A percentile compares a stretch with the other conserved stretches of the same genome.
phyloP scores from a whole-genome alignment of 2,113 vertebrate genomes.

The Tamias sibiricus region DNA sequence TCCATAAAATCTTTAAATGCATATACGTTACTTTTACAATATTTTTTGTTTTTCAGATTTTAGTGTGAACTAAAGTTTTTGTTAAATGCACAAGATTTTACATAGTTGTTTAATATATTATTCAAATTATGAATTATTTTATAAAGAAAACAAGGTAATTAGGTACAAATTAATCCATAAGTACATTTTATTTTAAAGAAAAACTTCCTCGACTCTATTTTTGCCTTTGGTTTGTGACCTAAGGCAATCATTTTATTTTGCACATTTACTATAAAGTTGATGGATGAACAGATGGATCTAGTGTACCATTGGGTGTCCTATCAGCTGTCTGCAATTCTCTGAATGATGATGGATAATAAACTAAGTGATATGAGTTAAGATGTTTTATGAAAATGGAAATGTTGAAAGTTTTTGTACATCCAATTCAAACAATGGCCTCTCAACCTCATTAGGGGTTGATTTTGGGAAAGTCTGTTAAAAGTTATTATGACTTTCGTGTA shows the following conservation, averaged over 20 bases:
- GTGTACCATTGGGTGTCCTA: conserved; percentile 41
- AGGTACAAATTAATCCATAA: not conserved
- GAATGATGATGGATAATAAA: conserved; percentile 54
- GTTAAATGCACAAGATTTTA: not conserved
- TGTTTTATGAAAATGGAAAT: conserved; percentile 59
- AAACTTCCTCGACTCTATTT: not conserved
- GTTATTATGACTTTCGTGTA: not conserved
- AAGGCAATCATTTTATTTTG: conserved; percentile 53
- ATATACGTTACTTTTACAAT: not conserved
- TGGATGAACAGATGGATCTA: conserved; percentile 79
- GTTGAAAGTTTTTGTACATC: not conserved
- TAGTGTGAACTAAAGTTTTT: not conserved
- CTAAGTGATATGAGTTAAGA: conserved; percentile 47
- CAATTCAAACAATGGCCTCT: not conserved
- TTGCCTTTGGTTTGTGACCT: conserved; percentile 57
- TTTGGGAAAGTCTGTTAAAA: not conserved
- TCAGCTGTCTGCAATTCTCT: conserved; percentile 68
- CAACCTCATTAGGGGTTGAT: not conserved
- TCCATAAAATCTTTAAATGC: not conserved
- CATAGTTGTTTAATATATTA: not conserved
- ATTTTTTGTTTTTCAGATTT: not conserved
- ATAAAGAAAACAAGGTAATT: not conserved
- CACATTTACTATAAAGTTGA: conserved; percentile 52
- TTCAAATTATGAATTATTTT: not conserved
- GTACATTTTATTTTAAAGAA: not conserved